phyloP scores from a whole-genome alignment of 2,888 invertebrate genomes.

The Elaeidobius kamerunicus region DNA sequence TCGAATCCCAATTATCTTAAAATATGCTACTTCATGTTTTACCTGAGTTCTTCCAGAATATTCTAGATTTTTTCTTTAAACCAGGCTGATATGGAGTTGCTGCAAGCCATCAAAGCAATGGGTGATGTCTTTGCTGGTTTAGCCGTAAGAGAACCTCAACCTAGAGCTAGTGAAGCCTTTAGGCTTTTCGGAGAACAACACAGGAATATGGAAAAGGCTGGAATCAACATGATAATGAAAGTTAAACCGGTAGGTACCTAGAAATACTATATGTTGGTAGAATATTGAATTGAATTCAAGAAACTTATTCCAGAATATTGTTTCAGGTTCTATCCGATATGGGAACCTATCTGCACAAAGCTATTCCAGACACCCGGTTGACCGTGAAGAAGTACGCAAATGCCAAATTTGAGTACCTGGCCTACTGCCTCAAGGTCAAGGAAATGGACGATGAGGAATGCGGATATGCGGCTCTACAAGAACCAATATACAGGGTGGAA shows the following conservation, averaged over 20 bases:
- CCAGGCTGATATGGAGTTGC: conserved; percentile 86
- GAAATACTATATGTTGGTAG: too few relatives aligned
- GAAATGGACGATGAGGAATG: conserved; percentile 99
- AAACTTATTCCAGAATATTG: not conserved
- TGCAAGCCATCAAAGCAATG: conserved; percentile 85
- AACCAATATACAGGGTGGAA: conserved; percentile 95
- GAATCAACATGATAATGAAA: conserved; percentile 83
- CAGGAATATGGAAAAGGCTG: conserved; percentile 85
- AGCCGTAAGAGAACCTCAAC: conserved; percentile 94
- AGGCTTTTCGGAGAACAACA: conserved; percentile 93
- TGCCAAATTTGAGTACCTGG: conserved; percentile 98
- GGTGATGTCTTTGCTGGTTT: conserved; percentile 94
- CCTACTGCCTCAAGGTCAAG: conserved; percentile 98
- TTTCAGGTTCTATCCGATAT: conserved; percentile 83
- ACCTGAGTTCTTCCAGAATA: too few relatives aligned
- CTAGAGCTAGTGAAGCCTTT: conserved; percentile 93
- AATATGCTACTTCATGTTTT: too few relatives aligned
- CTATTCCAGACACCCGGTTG: conserved; percentile 96
- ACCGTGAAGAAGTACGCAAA: conserved; percentile 98
- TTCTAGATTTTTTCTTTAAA: too few relatives aligned
- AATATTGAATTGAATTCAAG: too few relatives aligned
- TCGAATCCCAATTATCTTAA: too few relatives aligned
- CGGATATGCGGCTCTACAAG: conserved; percentile 87
- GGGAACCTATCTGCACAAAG: conserved; percentile 95
- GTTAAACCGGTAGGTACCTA: conserved; percentile 77